Base-by-base conservation (phyloP, 2,113 vertebrate genomes). In the Periophthalmodon schlosseri region DNA sequence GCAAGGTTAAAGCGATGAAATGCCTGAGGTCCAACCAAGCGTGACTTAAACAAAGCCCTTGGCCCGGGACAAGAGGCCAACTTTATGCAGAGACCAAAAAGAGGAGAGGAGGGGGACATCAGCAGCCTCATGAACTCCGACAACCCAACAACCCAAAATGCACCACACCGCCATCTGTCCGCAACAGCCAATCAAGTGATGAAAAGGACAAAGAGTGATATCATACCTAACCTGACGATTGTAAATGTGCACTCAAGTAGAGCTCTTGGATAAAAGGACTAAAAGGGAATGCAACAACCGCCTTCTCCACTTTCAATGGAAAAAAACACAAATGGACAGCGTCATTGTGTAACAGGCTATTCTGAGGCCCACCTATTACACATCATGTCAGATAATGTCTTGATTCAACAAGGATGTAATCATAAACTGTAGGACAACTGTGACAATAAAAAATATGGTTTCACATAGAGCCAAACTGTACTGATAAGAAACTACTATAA, bases 1-100 rank as follows among this genome's bases (percentile, higher is more conserved):
- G 95, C 84, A 92, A 96, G 96, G 96, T 98, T 97, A 96, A 90
- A 97, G 95, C 95, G 94, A 95, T 93, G 95, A 95, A 96, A 98
- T 98, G 95, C 96, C 96, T 90, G 91, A 83, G 90, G 93, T 93
- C 91, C 94, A 96, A 95, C 95, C 94, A 95, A 96, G 96, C 96
- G 94, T 95, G 95, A 95, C 95, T 94, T 95, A 96, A 96, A 97
- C 95, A 96, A 90, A 90, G 91, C 95, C 93, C 95, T 84, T 94
- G 94, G 94, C 92, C 94, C 88, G 21, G 92, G 95, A 97, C 95
- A 96, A 95, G 95, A 96, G 95, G 93, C 92, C 90, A 91, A 89
- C 94, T 95, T 95, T 94, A 95, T 95, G 93, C 93, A 84, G 86
- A 84, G 83, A 63, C 60, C 60, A 34, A 63, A 63, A 63, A 63